Percentiles rank a stretch among this genome's conserved stretches.
Conservation (phyloP, 2,888 invertebrate genomes). For the Ditylenchus weischeri region DNA sequence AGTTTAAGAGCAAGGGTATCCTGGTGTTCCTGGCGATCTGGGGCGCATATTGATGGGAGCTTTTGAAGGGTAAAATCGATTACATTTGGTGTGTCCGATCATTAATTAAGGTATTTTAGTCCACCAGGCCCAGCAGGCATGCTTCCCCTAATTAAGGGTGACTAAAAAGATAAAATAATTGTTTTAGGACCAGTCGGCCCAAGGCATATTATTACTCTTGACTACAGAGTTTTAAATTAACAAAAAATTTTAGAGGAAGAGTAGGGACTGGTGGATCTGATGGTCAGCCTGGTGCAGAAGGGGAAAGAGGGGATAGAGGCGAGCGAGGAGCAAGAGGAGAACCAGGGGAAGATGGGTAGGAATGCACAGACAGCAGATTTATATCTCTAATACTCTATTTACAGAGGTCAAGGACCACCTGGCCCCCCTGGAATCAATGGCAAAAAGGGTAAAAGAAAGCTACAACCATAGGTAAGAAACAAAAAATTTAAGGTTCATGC, state of each 20-base stretch:
- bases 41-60: constrained; percentile 9
- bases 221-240: not conserved
- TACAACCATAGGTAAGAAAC: not conserved
- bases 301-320: constrained; percentile 14
- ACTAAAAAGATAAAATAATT: not conserved
- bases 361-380: not conserved
- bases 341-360: constrained; percentile 2
- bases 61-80: not conserved
- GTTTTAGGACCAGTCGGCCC: constrained; percentile 3
- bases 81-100: not conserved
- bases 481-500: constrained; percentile 1
- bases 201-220: not conserved
- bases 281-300: constrained; percentile 17
- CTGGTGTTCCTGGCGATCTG: constrained; percentile 9
- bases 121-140: constrained; percentile 14
- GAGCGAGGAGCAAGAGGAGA: constrained; percentile 16
- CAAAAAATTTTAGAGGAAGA: constrained; percentile 10
- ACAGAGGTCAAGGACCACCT: constrained; percentile 12
- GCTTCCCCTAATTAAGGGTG: not conserved
- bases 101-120: not conserved
- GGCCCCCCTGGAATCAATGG: constrained; percentile 19
- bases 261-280: constrained; percentile 19
- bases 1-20: constrained; percentile 5
- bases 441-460: constrained; percentile 6
- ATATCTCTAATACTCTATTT: not conserved